Percentiles rank a stretch among this genome's conserved stretches.
These are phyloP conservation scores for Podilymbus podiceps DNA, from an alignment of 2,113 vertebrate genomes.

Conservation along the genomic window DNA sequence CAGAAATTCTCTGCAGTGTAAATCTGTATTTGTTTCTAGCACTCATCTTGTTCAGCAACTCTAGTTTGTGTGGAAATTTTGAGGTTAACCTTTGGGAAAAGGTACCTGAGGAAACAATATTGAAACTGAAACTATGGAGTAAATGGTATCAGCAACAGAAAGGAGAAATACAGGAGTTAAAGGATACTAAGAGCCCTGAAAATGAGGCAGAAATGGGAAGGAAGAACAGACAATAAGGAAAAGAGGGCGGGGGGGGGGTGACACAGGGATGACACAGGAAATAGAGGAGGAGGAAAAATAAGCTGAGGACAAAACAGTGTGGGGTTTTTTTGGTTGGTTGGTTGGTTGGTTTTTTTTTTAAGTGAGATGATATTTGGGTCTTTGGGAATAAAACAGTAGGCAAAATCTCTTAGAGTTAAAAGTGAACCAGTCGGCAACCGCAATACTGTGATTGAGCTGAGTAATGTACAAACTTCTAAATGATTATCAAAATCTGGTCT, in stretches of 20 bases:
- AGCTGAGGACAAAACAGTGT: too few relatives aligned
- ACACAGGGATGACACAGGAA: too few relatives aligned
- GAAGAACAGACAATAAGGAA: background rate
- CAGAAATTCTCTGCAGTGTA: background rate
- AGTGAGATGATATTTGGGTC: background rate
- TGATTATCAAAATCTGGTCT: background rate
- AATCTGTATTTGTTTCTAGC: background rate
- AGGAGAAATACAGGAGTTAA: background rate
- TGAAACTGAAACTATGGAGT: background rate
- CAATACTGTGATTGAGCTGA: background rate
- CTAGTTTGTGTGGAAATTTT: background rate
- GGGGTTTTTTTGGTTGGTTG: too few relatives aligned
- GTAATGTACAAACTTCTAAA: background rate
- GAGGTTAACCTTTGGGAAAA: background rate
- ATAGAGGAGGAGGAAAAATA: background rate
- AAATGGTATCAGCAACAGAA: background rate
- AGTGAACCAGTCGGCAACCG: fast-evolving
- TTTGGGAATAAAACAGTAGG: background rate
- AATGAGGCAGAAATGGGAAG: background rate
- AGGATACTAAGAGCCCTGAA: background rate
- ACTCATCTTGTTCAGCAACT: background rate
- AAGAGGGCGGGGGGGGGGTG: too few relatives aligned
- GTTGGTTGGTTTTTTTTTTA: background rate
- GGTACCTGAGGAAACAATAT: background rate
- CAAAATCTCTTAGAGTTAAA: background rate